Evolutionary conservation across 1,140 invertebrate species (phyloP).

Genomic region (Doryteuthis pealeii): DNA sequence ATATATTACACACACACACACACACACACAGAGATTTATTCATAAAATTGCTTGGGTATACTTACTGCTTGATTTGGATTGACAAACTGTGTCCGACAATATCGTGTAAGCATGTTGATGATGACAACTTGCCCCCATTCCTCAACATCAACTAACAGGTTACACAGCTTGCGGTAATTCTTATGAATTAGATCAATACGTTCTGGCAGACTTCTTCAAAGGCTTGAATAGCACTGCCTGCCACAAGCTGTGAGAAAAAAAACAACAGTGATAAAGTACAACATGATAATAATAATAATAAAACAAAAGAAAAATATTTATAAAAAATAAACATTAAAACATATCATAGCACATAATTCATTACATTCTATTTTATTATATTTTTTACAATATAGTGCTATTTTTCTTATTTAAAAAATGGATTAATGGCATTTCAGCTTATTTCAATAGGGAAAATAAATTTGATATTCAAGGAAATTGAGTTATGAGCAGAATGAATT

Average conservation of each 20-base stretch:
- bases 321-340: too few species aligned
- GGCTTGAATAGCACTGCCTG: conserved; percentile 98
- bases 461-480: too few species aligned
- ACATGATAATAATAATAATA: too few species aligned
- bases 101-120: conserved; percentile 91
- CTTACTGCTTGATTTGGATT: conserved; percentile 85
- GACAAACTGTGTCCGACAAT: conserved; percentile 69
- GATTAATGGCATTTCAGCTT: too few species aligned
- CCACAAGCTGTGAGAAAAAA: conserved; percentile 70
- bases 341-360: too few species aligned
- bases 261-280: not conserved
- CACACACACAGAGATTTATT: not conserved
- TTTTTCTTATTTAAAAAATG: too few species aligned
- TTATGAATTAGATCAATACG: conserved; percentile 78
- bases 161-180: conserved; percentile 92
- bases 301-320: too few species aligned
- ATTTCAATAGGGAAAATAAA: too few species aligned
- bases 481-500: too few species aligned
- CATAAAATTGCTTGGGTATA: too few species aligned
- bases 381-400: too few species aligned
- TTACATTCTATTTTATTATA: too few species aligned
- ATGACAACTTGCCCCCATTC: conserved; percentile 99
- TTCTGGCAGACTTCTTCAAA: conserved; percentile 97
- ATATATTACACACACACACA: conserved; percentile 6
- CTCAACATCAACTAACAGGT: conserved; percentile 93